Percentiles rank a stretch among this genome's conserved stretches.
phyloP scores from a whole-genome alignment of 2,113 vertebrate species.

The Artemisiospiza belli region DNA sequence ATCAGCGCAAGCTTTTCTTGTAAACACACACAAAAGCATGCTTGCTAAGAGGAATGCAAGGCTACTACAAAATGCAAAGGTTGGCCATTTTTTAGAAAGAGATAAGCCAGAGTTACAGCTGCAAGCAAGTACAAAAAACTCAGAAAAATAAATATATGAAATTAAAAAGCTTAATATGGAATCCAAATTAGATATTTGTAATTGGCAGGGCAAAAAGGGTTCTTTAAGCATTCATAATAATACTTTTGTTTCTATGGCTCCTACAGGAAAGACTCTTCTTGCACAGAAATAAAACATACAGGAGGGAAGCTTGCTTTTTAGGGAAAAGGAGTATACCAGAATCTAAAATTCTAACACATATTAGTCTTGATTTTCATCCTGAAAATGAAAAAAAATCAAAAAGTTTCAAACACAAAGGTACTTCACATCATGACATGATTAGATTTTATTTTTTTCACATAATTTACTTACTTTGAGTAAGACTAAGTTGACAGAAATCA shows the following conservation, averaged over 20 bases:
- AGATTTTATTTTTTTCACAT: constrained; percentile 23
- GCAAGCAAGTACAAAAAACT: background rate
- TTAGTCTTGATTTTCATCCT: background rate
- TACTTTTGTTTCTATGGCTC: background rate
- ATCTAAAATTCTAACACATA: background rate
- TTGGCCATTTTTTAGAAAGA: background rate
- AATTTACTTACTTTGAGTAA: background rate
- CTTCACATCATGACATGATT: background rate
- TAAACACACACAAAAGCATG: background rate
- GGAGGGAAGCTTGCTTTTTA: background rate
- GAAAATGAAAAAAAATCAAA: background rate
- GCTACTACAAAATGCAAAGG: background rate
- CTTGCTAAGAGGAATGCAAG: background rate
- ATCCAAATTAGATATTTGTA: background rate
- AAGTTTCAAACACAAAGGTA: background rate
- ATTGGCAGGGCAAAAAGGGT: background rate
- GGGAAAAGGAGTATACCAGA: background rate
- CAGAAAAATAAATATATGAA: background rate
- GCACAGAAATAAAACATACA: background rate
- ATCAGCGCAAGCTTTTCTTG: background rate
- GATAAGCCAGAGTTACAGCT: background rate
- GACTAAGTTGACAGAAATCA: background rate
- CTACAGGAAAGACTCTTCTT: background rate
- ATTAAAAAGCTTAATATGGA: background rate
- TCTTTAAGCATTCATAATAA: background rate